Evolutionary conservation across 2,888 invertebrate genomes (phyloP), one percentile per base, ranked within the genome.

Genomic region (Tetragonisca angustula): DNA sequence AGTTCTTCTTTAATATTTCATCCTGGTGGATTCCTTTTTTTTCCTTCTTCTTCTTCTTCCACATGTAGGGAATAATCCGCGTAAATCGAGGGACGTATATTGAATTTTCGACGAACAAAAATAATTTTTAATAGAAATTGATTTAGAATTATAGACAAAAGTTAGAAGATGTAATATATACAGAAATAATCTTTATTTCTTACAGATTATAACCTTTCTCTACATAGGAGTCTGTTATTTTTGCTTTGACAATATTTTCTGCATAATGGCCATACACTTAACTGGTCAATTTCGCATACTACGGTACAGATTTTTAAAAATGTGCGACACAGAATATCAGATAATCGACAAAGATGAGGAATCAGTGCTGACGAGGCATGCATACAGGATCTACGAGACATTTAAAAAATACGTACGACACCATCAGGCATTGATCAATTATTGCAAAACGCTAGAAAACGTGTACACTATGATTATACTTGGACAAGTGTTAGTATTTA

Each of bases 261-360:
- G 83, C 70, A 75, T 90, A 4, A 70, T 90, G 43, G 90, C 88
- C 65, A 62, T 91, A 4, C 86, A 90, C 49, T 61, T 76, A 0
- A 79, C 85, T 13, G 90, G 88, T 0, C 91, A 91, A 76, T 91
- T 92, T 85, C 84, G 87, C 52, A 90, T 92, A 61, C 75, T 92
- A 21, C 87, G 89, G 54, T 67, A 87, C 50, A 85, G 81, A 79
- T 69, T 91, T 0, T 27, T 15, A 6, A 67, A 32, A 17, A 9
- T 84, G 36, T 56, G 59, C 36, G 24, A 78, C 6, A 3, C 19
- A 15, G 21, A 72, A 27, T 13, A 32, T n/a, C 13, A 61, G 3
- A 24, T 4, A 4, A 54, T 2, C n/a, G 5, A 43, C 13, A 27
- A 52, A 56, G 6, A 59, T 17, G 3, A 15, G 11, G 11, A 32